These are phyloP conservation scores for Drosophila meridiana DNA, from an alignment of 2,888 invertebrate species.

Conservation along the genomic window DNA sequence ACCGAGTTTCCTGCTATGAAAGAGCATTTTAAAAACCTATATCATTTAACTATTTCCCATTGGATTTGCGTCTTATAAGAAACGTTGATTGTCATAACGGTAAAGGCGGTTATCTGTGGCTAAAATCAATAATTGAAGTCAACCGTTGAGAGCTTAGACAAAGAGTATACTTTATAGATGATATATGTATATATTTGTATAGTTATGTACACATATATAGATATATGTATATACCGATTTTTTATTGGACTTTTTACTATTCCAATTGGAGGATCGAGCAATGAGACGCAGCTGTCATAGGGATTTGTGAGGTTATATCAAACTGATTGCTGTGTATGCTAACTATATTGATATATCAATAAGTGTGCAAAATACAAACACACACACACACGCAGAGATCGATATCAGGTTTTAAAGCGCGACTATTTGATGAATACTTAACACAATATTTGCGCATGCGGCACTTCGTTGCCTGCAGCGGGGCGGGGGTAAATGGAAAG, in stretches of 20 bases:
- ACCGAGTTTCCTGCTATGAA: no score
- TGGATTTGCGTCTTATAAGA: background rate
- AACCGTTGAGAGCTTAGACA: background rate
- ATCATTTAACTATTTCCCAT: background rate
- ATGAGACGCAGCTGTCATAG: background rate
- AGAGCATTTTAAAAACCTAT: no score
- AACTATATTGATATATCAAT: conserved; percentile 3
- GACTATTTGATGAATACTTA: conserved; percentile 33
- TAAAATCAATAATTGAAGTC: background rate
- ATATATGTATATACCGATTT: background rate
- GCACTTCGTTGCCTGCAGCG: conserved; percentile 1
- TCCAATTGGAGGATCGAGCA: background rate
- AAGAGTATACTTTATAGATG: background rate
- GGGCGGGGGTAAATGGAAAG: conserved; percentile 4
- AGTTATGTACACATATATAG: background rate
- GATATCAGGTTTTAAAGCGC: conserved; percentile 35
- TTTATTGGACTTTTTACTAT: background rate
- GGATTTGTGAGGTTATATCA: background rate
- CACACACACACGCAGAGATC: conserved; percentile 11
- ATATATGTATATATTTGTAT: background rate
- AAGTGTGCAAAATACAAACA: conserved; percentile 23
- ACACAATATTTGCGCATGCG: conserved; percentile 42
- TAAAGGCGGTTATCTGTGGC: background rate
- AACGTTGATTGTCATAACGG: background rate
- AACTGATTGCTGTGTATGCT: background rate